phyloP scores from a whole-genome alignment of 2,888 invertebrate species.

The Lochmaea crataegi region DNA sequence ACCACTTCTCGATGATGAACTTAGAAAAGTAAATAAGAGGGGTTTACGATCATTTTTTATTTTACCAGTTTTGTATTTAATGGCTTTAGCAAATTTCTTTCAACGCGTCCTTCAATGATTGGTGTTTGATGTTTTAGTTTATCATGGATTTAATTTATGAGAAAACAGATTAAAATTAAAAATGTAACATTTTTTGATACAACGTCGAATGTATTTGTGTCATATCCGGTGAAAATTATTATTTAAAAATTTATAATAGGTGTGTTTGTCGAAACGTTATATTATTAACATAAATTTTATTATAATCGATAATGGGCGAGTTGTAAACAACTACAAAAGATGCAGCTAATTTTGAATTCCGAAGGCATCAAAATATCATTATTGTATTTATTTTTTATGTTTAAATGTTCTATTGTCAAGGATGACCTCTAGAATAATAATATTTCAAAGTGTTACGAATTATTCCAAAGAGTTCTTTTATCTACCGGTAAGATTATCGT shows the following conservation, averaged over 20 bases:
- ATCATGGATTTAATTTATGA: background rate
- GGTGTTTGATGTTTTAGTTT: background rate
- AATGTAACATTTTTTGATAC: conserved; percentile 35
- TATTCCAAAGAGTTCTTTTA: conserved; percentile 12
- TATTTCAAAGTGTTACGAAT: conserved; percentile 29
- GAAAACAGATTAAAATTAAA: background rate
- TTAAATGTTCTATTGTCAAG: conserved; percentile 33
- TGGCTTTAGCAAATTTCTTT: no score
- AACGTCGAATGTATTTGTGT: conserved; percentile 47
- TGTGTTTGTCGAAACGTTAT: conserved; percentile 49
- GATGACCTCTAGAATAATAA: conserved; percentile 24
- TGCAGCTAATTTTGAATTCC: conserved; percentile 39
- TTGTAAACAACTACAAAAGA: conserved; percentile 41
- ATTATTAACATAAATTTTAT: conserved; percentile 44
- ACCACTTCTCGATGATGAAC: no score
- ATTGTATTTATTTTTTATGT: conserved; percentile 33
- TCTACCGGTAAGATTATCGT: conserved; percentile 2
- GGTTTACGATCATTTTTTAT: no score
- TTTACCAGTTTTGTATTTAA: no score
- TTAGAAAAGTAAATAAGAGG: no score
- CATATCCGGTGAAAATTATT: conserved; percentile 46
- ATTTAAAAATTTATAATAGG: conserved; percentile 49
- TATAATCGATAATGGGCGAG: conserved; percentile 42
- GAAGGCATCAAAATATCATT: conserved; percentile 38
- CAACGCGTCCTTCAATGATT: background rate